phyloP scores from a whole-genome alignment of 2,113 vertebrate species.

The Cervus canadensis region DNA sequence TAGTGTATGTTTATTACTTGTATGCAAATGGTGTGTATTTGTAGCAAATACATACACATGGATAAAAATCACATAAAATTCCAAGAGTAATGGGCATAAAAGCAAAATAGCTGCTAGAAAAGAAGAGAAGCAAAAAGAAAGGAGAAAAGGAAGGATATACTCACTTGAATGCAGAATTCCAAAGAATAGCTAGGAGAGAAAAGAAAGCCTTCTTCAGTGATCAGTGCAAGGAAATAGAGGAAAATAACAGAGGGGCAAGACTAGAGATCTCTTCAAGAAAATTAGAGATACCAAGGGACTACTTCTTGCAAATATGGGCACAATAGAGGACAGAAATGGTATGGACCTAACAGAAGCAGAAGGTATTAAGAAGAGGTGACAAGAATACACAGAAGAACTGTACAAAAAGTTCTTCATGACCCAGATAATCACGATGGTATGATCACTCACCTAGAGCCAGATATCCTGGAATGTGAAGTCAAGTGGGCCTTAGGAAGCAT shows the following conservation, averaged over 20 bases:
- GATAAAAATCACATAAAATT: not conserved
- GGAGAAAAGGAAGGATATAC: not conserved
- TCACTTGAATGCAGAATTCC: not conserved
- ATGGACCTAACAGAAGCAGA: not conserved
- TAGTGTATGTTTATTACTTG: not conserved
- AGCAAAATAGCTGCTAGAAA: not conserved
- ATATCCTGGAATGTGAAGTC: not conserved
- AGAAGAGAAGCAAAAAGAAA: not conserved
- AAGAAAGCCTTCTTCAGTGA: not conserved
- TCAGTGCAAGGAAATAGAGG: not conserved
- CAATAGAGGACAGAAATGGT: not conserved
- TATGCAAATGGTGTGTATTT: not conserved
- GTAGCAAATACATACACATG: not conserved
- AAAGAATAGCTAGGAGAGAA: not conserved
- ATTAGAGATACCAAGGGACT: not conserved
- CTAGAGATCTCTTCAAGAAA: not conserved
- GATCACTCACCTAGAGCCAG: not conserved
- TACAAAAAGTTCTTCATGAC: not conserved
- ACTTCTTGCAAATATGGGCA: not conserved
- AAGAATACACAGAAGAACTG: not conserved
- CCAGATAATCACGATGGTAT: not conserved
- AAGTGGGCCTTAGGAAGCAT: not conserved
- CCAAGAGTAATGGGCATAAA: not conserved
- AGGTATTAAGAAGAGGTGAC: not conserved
- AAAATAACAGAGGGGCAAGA: not conserved